Conservation (phyloP, 2,797 vertebrate genomes). For the Cuniculus paca region DNA sequence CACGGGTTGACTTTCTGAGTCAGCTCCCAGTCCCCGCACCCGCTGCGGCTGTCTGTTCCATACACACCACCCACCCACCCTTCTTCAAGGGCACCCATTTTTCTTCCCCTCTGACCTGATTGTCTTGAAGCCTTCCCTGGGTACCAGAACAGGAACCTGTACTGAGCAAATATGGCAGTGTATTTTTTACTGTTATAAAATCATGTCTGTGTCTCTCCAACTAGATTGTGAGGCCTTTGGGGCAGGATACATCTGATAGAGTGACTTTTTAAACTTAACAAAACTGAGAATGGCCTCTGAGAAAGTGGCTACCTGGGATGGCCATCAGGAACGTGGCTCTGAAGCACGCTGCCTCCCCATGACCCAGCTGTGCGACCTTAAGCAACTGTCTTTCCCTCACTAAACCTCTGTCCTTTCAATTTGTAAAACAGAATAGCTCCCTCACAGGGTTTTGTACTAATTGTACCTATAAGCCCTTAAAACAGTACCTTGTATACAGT, state of each 20-base stretch:
- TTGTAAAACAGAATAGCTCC: slow-evolving; percentile 23
- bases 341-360: neutral
- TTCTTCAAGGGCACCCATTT: slow-evolving; percentile 6
- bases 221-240: neutral
- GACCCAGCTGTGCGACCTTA: neutral
- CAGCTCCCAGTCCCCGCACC: neutral
- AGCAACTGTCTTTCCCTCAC: neutral
- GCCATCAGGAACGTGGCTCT: neutral
- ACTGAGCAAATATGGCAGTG: neutral
- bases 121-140: slow-evolving; percentile 21
- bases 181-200: neutral
- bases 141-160: slow-evolving; percentile 2
- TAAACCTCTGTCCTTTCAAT: neutral
- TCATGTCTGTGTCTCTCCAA: neutral
- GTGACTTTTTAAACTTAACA: neutral
- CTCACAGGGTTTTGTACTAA: slow-evolving; percentile 31
- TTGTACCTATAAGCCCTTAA: slow-evolving; percentile 36
- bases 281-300: neutral
- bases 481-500: slow-evolving; percentile 33
- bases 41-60: neutral
- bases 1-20: slow-evolving; percentile 54
- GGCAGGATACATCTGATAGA: neutral
- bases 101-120: slow-evolving; percentile 38
- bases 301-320: neutral
- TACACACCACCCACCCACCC: neutral